These are phyloP conservation scores for Shargacucullia verbasci DNA, from an alignment of 2,888 invertebrate genomes.

Conservation along the genomic window DNA sequence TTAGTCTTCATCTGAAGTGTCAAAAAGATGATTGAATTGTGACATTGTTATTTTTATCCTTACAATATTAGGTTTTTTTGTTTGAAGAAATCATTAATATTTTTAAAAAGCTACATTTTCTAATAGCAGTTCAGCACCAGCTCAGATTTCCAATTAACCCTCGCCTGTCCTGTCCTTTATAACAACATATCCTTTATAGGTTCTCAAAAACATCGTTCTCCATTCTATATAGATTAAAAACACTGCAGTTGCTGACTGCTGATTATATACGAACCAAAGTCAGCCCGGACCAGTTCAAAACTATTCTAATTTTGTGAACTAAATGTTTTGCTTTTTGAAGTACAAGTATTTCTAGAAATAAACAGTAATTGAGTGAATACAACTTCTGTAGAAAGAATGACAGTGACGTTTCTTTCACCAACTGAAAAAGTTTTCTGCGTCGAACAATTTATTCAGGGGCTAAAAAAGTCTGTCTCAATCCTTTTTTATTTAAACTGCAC, in stretches of 20 bases:
- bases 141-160: constrained; percentile 47
- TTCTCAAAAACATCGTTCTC: constrained; percentile 42
- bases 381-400: background rate
- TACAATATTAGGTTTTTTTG: constrained; percentile 11
- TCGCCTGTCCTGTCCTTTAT: constrained; percentile 32
- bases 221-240: constrained; percentile 66
- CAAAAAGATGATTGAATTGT: constrained; percentile 18
- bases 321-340: constrained; percentile 23
- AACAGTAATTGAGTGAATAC: constrained; percentile 19
- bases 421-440: background rate
- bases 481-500: constrained; percentile 8
- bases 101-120: background rate
- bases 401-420: constrained; percentile 1
- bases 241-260: constrained; percentile 39
- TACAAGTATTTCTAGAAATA: constrained; percentile 8
- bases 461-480: background rate
- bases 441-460: constrained; percentile 7
- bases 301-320: background rate
- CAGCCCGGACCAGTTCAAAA: constrained; percentile 41
- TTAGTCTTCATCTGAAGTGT: constrained; percentile 26
- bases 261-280: constrained; percentile 36
- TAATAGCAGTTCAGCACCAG: constrained; percentile 19
- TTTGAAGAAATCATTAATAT: constrained; percentile 9
- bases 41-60: constrained; percentile 4
- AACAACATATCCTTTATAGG: constrained; percentile 23